phyloP scores from a whole-genome alignment of 2,888 invertebrate genomes.

The Cactoblastis cactorum region DNA sequence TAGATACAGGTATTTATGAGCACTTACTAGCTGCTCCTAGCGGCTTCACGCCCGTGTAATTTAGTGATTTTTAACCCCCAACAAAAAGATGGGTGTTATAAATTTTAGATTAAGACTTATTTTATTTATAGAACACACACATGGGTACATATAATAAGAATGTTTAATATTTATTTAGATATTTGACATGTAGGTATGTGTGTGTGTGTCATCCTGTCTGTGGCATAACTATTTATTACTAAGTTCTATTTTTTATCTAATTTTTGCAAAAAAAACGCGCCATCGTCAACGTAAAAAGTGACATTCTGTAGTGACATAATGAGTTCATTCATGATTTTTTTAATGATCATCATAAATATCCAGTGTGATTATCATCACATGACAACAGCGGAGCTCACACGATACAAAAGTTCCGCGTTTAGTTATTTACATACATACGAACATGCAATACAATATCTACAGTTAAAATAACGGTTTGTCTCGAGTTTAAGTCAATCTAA shows the following conservation, averaged over 20 bases:
- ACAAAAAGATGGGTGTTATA: too few species aligned
- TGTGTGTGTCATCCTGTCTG: too few species aligned
- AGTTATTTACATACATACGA: neutral
- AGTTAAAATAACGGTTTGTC: neutral
- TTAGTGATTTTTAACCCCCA: too few species aligned
- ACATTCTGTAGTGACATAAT: neutral
- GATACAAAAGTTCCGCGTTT: neutral
- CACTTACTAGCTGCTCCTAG: neutral
- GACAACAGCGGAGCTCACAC: neutral
- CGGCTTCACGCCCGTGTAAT: too few species aligned
- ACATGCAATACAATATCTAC: neutral
- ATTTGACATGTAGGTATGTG: too few species aligned
- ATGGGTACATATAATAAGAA: too few species aligned
- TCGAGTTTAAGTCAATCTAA: too few species aligned
- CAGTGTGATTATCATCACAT: neutral
- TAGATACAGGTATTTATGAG: neutral
- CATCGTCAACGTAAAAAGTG: neutral
- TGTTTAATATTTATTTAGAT: too few species aligned
- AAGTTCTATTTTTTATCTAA: too few species aligned
- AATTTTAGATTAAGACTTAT: too few species aligned
- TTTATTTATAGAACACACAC: too few species aligned
- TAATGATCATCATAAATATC: neutral
- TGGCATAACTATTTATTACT: too few species aligned
- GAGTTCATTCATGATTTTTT: neutral
- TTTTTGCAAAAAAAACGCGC: neutral